These are phyloP conservation scores for Tenualosa thibaudeaui DNA, from an alignment of 2,797 vertebrate species.

Conservation along the genomic window DNA sequence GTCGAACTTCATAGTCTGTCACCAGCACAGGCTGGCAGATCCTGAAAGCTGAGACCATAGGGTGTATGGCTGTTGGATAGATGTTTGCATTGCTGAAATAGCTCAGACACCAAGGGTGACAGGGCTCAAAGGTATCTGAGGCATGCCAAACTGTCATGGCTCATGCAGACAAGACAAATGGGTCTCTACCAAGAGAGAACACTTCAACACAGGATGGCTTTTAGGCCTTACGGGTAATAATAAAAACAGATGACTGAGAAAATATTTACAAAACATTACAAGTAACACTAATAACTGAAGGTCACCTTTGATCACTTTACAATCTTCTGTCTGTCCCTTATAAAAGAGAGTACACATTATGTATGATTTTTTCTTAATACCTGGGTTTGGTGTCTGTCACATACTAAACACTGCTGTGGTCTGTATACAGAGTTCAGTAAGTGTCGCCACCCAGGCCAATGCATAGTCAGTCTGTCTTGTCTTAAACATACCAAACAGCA, in stretches of 20 bases:
- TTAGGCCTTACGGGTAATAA: not conserved
- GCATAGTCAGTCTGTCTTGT: not conserved
- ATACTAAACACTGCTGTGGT: not conserved
- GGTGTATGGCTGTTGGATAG: not conserved
- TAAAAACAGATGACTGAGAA: not conserved
- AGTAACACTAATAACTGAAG: not conserved
- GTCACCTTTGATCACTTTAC: not conserved
- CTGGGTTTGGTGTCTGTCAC: not conserved
- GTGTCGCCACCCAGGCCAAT: not conserved
- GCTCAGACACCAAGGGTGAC: constrained; percentile 15
- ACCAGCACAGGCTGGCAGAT: not conserved
- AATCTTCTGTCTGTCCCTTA: no score
- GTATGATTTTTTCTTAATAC: not conserved
- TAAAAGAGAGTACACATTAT: not conserved
- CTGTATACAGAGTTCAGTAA: not conserved
- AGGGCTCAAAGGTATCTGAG: not conserved
- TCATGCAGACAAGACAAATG: constrained; percentile 1
- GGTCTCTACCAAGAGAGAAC: not conserved
- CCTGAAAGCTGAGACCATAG: not conserved
- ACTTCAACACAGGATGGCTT: not conserved
- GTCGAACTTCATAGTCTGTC: not conserved
- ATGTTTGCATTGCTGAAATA: constrained; percentile 25
- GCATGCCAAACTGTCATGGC: not conserved
- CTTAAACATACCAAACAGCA: not conserved
- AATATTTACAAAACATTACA: not conserved